A percentile compares a stretch with the other conserved stretches of the same genome.
Evolutionary conservation across 2,113 vertebrate genomes (phyloP).

Genomic region (Ameiurus melas): DNA sequence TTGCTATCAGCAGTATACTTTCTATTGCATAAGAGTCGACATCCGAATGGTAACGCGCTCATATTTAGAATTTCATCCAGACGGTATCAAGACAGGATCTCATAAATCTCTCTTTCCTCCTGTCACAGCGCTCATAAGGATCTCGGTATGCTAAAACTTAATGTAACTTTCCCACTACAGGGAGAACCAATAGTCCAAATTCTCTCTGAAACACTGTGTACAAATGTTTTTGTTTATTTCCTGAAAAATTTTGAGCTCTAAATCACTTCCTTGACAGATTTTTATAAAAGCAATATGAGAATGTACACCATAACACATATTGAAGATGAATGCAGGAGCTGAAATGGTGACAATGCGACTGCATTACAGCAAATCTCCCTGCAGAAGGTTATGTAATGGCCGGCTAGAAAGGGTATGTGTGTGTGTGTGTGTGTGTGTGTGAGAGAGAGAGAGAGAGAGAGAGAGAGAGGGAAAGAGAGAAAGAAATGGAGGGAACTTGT

Average conservation of each 20-base stretch:
- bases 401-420: conserved; percentile 19
- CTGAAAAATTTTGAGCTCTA: neutral
- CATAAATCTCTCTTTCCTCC: conserved; percentile 20
- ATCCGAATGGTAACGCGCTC: neutral
- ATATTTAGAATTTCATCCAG: conserved; percentile 7
- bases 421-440: conserved; percentile 28
- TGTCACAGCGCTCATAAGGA: conserved; percentile 23
- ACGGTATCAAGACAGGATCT: neutral
- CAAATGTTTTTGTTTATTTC: neutral
- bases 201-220: neutral
- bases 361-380: conserved; percentile 25
- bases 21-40: neutral
- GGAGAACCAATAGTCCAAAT: neutral
- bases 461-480: neutral
- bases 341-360: conserved; percentile 18
- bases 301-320: neutral
- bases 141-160: conserved; percentile 2
- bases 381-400: conserved; percentile 43
- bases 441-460: conserved; percentile 24
- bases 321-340: conserved; percentile 15
- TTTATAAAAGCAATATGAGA: neutral
- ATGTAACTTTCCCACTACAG: conserved; percentile 18
- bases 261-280: conserved; percentile 8
- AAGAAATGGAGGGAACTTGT: conserved; percentile 9
- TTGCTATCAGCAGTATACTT: conserved; percentile 27